Percentiles rank a stretch among this genome's conserved stretches.
Conservation (phyloP, 2,797 vertebrate species). For the Eremophila alpestris region DNA sequence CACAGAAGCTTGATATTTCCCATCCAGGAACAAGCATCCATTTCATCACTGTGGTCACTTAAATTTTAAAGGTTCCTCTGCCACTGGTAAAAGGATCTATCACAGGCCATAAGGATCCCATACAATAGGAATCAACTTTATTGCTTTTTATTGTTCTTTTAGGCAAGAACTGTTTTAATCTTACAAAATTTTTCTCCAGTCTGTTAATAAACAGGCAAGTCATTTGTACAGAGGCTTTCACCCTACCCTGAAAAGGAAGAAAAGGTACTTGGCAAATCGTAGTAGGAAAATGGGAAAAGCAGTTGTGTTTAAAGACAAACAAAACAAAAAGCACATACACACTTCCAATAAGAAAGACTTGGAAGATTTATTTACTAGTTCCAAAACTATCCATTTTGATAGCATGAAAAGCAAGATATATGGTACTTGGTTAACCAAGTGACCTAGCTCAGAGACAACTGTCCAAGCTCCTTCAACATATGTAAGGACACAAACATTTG, state of each 20-base stretch:
- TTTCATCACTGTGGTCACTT: neutral
- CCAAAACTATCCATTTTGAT: neutral
- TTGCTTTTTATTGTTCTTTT: constrained; percentile 15
- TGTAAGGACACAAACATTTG: neutral
- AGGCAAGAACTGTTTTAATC: neutral
- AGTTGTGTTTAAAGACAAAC: neutral
- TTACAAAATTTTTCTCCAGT: neutral
- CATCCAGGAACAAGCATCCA: neutral
- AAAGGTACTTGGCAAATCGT: neutral
- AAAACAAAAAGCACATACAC: neutral
- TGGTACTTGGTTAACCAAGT: neutral
- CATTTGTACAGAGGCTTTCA: neutral
- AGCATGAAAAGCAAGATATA: neutral
- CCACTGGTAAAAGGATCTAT: neutral
- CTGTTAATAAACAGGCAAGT: neutral
- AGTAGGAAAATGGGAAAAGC: neutral
- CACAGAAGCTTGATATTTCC: neutral
- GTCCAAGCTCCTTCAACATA: neutral
- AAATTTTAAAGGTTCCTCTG: neutral
- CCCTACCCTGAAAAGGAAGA: neutral
- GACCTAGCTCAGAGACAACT: neutral
- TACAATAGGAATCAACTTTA: constrained; percentile 30
- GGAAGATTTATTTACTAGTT: neutral
- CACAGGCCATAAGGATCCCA: neutral
- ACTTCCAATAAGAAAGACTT: neutral